Conservation (phyloP, 2,797 vertebrate species). For the Helicolenus hilgendorfi region DNA sequence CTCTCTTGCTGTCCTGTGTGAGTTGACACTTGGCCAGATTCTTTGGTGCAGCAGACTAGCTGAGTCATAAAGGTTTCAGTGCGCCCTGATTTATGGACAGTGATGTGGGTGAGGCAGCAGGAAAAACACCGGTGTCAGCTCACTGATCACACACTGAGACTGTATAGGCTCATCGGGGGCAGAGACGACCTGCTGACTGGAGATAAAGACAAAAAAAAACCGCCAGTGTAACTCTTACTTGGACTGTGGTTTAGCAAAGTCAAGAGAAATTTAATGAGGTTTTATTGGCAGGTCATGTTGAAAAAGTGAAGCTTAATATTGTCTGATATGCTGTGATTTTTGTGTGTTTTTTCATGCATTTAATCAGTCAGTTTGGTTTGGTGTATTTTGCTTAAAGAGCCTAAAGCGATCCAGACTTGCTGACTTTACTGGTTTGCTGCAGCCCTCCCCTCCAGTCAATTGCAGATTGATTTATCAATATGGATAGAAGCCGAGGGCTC, state of each 20-base stretch:
- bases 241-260: not conserved
- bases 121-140: slow-evolving; percentile 82
- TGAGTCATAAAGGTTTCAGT: slow-evolving; percentile 85
- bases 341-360: slow-evolving; percentile 11
- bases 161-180: slow-evolving; percentile 26
- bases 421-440: slow-evolving; percentile 34
- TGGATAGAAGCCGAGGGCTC: slow-evolving; percentile 6
- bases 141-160: slow-evolving; percentile 62
- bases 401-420: slow-evolving; percentile 18
- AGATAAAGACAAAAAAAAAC: slow-evolving; percentile 30
- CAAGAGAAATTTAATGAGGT: not conserved
- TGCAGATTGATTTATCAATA: slow-evolving; percentile 35
- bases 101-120: slow-evolving; percentile 74
- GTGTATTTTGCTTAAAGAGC: slow-evolving; percentile 1
- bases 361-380: slow-evolving; percentile 8
- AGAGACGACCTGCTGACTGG: slow-evolving; percentile 61
- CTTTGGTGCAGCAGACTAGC: slow-evolving; percentile 82
- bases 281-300: not conserved
- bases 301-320: not conserved
- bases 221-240: not conserved
- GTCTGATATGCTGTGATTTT: slow-evolving; percentile 13
- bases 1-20: slow-evolving; percentile 53
- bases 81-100: slow-evolving; percentile 82
- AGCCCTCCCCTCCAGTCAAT: not conserved
- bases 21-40: slow-evolving; percentile 78